These are phyloP conservation scores for Solenopsis fugax DNA, from an alignment of 1,140 invertebrate genomes.

Conservation along the genomic window DNA sequence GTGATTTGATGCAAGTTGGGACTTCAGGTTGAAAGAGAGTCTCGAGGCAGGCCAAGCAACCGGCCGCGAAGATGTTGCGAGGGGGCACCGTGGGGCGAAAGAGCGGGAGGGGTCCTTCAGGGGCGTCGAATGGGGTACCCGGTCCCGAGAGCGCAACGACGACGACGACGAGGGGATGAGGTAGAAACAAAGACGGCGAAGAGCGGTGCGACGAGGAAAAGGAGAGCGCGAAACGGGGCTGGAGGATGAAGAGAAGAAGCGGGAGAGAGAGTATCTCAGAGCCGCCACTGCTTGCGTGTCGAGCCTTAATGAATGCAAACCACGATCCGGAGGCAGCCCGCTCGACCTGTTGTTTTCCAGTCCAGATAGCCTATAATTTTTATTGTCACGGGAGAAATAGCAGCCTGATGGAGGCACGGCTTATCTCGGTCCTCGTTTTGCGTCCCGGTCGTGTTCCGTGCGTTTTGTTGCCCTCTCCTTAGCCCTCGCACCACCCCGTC, in stretches of 20 bases:
- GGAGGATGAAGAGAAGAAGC: constrained; percentile 31
- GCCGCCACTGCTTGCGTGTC: constrained; percentile 87
- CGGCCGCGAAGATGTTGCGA: constrained; percentile 72
- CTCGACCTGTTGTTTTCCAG: constrained; percentile 89
- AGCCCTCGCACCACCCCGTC: constrained; percentile 61
- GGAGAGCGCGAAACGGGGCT: constrained; percentile 31
- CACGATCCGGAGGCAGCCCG: constrained; percentile 87
- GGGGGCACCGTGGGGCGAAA: constrained; percentile 69
- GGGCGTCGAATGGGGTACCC: constrained; percentile 75
- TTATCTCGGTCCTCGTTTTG: constrained; percentile 86
- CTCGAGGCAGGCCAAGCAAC: constrained; percentile 72
- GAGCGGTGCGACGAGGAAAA: constrained; percentile 25
- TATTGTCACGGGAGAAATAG: constrained; percentile 89
- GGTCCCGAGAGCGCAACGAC: constrained; percentile 63
- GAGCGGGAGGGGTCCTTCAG: constrained; percentile 64
- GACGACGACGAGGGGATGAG: constrained; percentile 61
- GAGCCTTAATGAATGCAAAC: constrained; percentile 89
- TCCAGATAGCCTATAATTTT: constrained; percentile 89
- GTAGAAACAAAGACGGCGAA: constrained; percentile 39
- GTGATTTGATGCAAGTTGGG: constrained; percentile 74
- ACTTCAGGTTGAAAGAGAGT: constrained; percentile 72
- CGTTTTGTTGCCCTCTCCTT: constrained; percentile 85
- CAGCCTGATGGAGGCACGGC: constrained; percentile 86
- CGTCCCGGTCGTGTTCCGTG: constrained; percentile 82
- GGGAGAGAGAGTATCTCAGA: constrained; percentile 63